Base-by-base conservation (phyloP, 2,888 invertebrate genomes). In the Tetropium fuscum region DNA sequence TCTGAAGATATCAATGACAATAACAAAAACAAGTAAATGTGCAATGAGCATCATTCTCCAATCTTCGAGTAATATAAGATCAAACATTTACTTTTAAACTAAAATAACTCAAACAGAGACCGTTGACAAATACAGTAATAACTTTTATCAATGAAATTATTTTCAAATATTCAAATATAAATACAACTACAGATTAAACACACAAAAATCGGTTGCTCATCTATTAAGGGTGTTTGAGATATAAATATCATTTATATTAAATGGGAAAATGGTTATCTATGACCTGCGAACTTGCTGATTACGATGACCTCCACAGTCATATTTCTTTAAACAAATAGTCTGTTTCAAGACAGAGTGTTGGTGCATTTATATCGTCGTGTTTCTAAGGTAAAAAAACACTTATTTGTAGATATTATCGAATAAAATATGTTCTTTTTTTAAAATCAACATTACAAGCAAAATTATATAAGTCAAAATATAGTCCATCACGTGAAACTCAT, bases 251-350 rank as follows among this genome's bases (percentile, higher is more conserved):
- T 13, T 13, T 22, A 15, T 40, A 51, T 7, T 8, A 16, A 38
- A 38, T 13, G 40, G 48, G 54, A 38, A 48, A 43, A 27, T 47
- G 54, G n/a, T 69, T 72, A 73, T 73, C 72, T 48, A 16, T 72
- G 73, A 75, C 75, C 76, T 65, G 59, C 65, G 69, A 73, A 70
- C 72, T 60, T 40, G 30, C 56, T 64, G 64, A 71, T 70, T 70
- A 68, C 63, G 69, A 65, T 74, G 77, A 75, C 75, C 75, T 70
- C 65, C 68, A n/a, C n/a, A 64, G 65, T 54, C 70, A 69, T 65
- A 66, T 73, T 69, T 67, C 69, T 59, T 62, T 43, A 41, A 55
- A 41, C 51, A 55, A 58, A 45, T 47, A 57, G 48, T 58, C 59
- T 45, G 41, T 45, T 56, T 57, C 19, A 20, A 59, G 48, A 53